Evolutionary conservation across 2,888 invertebrate species (phyloP).

Genomic region (Thecocarcelia acutangulata): DNA sequence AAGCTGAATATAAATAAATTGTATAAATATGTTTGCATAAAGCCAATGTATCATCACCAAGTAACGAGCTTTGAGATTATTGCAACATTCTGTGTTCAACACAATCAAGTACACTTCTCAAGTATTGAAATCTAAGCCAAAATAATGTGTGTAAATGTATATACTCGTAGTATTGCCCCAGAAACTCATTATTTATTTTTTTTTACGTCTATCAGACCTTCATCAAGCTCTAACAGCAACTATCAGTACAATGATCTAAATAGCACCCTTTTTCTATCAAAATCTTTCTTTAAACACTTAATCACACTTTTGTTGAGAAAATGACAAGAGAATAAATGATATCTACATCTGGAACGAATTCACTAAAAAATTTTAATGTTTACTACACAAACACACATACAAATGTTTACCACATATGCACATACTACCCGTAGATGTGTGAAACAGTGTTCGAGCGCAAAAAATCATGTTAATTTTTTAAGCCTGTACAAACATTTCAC

Average conservation of each 20-base stretch:
- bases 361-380: conserved; percentile 19
- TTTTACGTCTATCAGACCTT: conserved; percentile 46
- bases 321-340: conserved; percentile 16
- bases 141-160: background rate
- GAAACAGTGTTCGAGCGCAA: too few relatives aligned
- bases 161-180: background rate
- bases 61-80: too few relatives aligned
- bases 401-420: too few relatives aligned
- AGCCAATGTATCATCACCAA: too few relatives aligned
- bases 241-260: conserved; percentile 32
- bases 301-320: conserved; percentile 41
- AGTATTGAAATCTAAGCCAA: background rate
- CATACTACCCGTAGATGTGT: too few relatives aligned
- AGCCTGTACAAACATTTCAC: conserved; percentile 23
- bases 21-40: too few relatives aligned
- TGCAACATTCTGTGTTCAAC: too few relatives aligned
- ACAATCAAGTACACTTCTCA: too few relatives aligned
- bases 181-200: conserved; percentile 12
- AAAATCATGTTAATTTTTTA: conserved; percentile 30
- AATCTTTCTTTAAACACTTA: conserved; percentile 33
- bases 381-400: too few relatives aligned
- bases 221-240: conserved; percentile 35
- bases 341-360: conserved; percentile 35
- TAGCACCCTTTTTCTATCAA: conserved; percentile 4
- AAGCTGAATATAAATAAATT: too few relatives aligned